Conservation (phyloP, 2,888 invertebrate species). For the Desoria tigrina region DNA sequence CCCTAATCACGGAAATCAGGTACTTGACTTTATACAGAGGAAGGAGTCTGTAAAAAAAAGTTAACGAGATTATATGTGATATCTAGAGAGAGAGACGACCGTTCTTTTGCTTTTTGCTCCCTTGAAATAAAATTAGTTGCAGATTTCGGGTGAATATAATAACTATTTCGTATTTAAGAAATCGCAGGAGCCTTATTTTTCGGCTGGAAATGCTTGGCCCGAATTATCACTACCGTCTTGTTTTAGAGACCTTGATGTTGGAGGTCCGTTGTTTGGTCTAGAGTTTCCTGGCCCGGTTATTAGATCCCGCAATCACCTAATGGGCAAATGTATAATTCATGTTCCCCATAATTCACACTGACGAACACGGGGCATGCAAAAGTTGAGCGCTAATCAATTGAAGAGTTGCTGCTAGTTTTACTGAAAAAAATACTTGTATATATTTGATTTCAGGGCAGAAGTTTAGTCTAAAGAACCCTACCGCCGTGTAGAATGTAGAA, state of each 20-base stretch:
- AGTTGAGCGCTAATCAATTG: conserved; percentile 35
- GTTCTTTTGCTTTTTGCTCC: no score
- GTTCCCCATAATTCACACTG: conserved; percentile 53
- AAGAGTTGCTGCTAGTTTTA: conserved; percentile 6
- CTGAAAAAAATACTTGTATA: not conserved
- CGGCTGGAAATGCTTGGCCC: no score
- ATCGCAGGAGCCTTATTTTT: no score
- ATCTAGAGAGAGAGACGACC: no score
- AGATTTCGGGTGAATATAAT: no score
- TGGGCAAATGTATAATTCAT: conserved; percentile 54
- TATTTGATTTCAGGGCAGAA: not conserved
- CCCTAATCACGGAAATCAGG: conserved; percentile 42
- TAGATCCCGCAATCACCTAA: conserved; percentile 53
- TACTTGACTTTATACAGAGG: conserved; percentile 31
- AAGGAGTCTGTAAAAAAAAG: conserved; percentile 24
- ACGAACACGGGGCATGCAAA: conserved; percentile 51
- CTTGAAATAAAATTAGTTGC: no score
- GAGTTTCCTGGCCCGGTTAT: conserved; percentile 47
- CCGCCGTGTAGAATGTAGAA: not conserved
- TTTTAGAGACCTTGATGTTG: not conserved
- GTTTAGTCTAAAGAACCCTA: not conserved
- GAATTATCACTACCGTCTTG: no score
- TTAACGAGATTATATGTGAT: conserved; percentile 44
- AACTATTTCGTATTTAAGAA: no score
- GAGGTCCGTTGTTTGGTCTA: conserved; percentile 3